Evolutionary conservation across 2,797 vertebrate genomes (phyloP).

Genomic region (Buphagus erythrorhynchus): DNA sequence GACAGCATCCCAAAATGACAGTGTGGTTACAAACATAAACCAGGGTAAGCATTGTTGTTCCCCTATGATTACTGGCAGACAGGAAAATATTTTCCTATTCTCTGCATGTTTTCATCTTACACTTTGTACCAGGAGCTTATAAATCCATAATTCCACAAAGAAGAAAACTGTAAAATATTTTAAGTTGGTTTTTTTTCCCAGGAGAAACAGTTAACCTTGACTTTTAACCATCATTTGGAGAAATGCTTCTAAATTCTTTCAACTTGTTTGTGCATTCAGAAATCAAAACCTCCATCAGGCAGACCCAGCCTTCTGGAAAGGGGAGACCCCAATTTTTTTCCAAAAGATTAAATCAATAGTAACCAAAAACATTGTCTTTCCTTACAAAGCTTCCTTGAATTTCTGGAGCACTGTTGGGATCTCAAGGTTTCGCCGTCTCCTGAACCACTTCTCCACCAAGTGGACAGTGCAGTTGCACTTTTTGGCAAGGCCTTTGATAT

Average conservation of each 20-base stretch:
- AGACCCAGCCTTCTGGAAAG: not conserved
- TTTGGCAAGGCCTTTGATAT: constrained; percentile 89
- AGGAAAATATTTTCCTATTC: not conserved
- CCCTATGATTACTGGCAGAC: not conserved
- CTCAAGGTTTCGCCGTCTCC: constrained; percentile 85
- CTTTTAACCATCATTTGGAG: not conserved
- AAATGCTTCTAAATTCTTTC: not conserved
- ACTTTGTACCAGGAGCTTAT: not conserved
- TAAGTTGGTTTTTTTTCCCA: not conserved
- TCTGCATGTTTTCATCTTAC: not conserved
- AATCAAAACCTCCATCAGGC: not conserved
- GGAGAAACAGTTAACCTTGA: not conserved
- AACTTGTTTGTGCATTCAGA: not conserved
- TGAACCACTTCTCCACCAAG: constrained; percentile 91
- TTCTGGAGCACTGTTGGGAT: constrained; percentile 88
- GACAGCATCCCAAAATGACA: not conserved
- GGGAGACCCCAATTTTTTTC: not conserved
- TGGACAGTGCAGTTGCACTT: constrained; percentile 85
- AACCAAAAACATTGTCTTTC: not conserved
- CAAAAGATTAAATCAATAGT: not conserved
- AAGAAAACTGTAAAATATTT: not conserved
- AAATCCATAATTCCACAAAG: not conserved
- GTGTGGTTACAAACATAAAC: not conserved
- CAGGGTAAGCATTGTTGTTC: not conserved
- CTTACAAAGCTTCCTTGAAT: constrained; percentile 93